phyloP scores from a whole-genome alignment of 2,113 vertebrate species.

The Malaclemys terrapin region DNA sequence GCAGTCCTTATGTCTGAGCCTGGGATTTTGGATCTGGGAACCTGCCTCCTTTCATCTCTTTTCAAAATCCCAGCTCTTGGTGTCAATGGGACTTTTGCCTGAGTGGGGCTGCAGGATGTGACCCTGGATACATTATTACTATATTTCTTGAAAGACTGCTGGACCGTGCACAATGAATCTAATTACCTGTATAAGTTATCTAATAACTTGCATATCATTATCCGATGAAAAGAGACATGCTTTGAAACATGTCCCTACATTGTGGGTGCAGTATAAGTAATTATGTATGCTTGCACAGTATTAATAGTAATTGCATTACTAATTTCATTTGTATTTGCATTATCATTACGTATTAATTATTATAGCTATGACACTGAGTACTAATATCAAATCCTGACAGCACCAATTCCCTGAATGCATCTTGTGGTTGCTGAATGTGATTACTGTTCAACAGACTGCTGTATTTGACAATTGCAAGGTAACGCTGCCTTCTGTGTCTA shows the following conservation, averaged over 20 bases:
- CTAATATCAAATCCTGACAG: slow-evolving; percentile 66
- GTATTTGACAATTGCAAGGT: slow-evolving; percentile 45
- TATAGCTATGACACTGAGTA: slow-evolving; percentile 61
- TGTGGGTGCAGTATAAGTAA: slow-evolving; percentile 3
- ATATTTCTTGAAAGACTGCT: neutral
- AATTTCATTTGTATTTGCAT: slow-evolving; percentile 75
- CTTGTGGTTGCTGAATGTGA: slow-evolving; percentile 75
- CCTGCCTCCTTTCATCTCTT: neutral
- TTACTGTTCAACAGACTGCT: slow-evolving; percentile 38
- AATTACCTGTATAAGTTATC: neutral
- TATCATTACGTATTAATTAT: slow-evolving; percentile 77
- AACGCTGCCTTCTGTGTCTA: neutral
- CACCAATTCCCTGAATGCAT: slow-evolving; percentile 71
- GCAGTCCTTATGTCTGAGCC: neutral
- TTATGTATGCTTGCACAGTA: slow-evolving; percentile 10
- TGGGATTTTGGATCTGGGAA: neutral
- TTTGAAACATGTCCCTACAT: neutral
- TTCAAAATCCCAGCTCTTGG: neutral
- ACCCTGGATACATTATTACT: neutral
- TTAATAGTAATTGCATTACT: slow-evolving; percentile 46
- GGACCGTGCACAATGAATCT: neutral
- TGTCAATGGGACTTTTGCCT: neutral
- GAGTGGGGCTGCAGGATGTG: neutral
- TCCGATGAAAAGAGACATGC: neutral
- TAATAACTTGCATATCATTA: neutral